These are phyloP conservation scores for Capitella teleta DNA, from an alignment of 1,140 invertebrate genomes.

Conservation along the genomic window DNA sequence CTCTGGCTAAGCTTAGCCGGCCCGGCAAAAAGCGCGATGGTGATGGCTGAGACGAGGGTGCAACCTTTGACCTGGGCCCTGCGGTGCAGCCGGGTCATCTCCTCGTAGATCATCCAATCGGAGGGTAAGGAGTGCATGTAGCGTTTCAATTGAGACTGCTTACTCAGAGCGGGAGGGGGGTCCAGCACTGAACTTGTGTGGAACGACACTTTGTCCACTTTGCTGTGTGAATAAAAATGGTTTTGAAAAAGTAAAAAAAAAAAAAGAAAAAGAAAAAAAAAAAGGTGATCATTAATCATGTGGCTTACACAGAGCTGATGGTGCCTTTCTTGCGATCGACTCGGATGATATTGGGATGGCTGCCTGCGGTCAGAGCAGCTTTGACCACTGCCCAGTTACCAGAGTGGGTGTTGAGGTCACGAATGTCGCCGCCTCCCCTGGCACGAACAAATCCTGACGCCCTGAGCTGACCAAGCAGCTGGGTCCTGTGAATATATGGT, in stretches of 20 bases:
- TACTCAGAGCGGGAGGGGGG: constrained; percentile 33
- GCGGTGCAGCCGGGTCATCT: constrained; percentile 55
- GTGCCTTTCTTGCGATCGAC: constrained; percentile 50
- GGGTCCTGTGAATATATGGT: constrained; percentile 45
- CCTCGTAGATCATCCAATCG: constrained; percentile 76
- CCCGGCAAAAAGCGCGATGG: constrained; percentile 67
- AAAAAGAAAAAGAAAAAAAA: not conserved
- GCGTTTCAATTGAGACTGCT: too few relatives aligned
- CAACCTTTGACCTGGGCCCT: constrained; percentile 54
- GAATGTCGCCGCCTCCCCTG: constrained; percentile 60
- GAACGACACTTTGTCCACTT: constrained; percentile 61
- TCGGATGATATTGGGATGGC: constrained; percentile 76
- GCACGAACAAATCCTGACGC: constrained; percentile 70
- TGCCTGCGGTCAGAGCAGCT: constrained; percentile 70
- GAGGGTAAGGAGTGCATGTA: too few relatives aligned
- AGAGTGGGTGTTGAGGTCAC: constrained; percentile 70
- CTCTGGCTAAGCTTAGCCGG: constrained; percentile 55
- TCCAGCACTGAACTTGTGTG: constrained; percentile 63
- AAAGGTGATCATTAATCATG: not conserved
- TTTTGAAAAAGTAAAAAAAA: not conserved
- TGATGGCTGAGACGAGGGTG: constrained; percentile 65
- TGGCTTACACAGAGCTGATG: constrained; percentile 51
- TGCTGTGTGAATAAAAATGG: constrained; percentile 41
- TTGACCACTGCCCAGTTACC: constrained; percentile 86
- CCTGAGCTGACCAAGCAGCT: constrained; percentile 72